Conservation (phyloP, 2,113 vertebrate species). For the Bos javanicus region DNA sequence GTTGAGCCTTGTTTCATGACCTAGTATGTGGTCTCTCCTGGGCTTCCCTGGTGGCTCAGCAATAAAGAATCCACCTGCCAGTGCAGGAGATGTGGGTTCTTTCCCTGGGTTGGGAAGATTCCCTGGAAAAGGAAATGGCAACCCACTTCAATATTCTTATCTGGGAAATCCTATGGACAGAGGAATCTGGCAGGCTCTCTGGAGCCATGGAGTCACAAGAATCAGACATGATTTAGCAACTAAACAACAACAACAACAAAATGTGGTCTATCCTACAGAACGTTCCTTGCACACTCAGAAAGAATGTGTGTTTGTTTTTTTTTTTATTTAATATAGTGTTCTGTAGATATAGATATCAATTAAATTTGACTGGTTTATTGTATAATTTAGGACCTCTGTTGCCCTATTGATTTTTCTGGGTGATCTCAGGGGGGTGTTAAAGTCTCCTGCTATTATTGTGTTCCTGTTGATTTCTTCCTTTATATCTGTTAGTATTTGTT, state of each 20-base stretch:
- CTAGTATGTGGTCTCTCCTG: neutral
- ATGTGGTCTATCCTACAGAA: neutral
- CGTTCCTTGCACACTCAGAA: neutral
- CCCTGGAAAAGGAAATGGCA: neutral
- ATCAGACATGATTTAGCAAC: neutral
- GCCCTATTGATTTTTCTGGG: neutral
- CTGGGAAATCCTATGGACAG: neutral
- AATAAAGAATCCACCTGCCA: neutral
- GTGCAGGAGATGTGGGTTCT: neutral
- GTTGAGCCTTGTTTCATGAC: neutral
- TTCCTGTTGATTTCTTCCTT: neutral
- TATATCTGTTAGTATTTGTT: neutral
- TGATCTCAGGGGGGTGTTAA: neutral
- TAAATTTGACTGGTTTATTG: neutral
- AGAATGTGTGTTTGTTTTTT: neutral
- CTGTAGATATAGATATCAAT: neutral
- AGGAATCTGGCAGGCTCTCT: neutral
- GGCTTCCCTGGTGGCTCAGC: neutral
- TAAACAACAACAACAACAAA: neutral
- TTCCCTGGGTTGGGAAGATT: neutral
- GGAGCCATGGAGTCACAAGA: neutral
- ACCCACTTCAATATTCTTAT: neutral
- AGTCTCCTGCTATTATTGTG: neutral
- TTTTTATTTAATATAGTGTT: neutral
- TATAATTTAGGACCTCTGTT: neutral